Percentiles rank a stretch among this genome's conserved stretches.
These are phyloP conservation scores for Pseudomugil gertrudae DNA, from an alignment of 2,797 vertebrate species.

Conservation along the genomic window DNA sequence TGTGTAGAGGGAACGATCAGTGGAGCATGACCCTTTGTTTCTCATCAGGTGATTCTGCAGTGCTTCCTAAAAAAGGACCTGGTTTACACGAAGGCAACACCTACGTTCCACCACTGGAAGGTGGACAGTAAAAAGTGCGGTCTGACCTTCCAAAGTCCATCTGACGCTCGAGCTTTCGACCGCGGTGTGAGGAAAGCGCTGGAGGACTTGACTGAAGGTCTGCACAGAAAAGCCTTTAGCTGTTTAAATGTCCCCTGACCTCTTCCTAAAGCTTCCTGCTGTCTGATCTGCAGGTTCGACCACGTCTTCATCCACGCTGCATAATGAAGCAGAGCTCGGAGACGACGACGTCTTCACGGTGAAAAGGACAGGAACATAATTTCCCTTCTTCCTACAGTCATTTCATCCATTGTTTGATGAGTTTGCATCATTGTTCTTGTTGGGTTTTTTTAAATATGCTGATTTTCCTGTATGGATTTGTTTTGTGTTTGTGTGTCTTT, in stretches of 20 bases:
- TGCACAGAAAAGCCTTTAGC: not conserved
- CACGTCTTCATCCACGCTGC: slow-evolving; percentile 95
- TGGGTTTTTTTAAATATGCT: too few relatives aligned
- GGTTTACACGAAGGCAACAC: slow-evolving; percentile 96
- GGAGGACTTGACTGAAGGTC: slow-evolving; percentile 96
- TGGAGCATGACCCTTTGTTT: not conserved
- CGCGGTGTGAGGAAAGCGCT: slow-evolving; percentile 94
- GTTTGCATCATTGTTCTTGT: too few relatives aligned
- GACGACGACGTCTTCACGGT: slow-evolving; percentile 98
- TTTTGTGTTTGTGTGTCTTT: too few relatives aligned
- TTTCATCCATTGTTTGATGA: too few relatives aligned
- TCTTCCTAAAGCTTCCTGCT: not conserved
- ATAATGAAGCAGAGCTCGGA: slow-evolving; percentile 94
- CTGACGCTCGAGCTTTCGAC: slow-evolving; percentile 93
- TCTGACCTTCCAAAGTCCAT: slow-evolving; percentile 94
- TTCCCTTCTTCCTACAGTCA: too few relatives aligned
- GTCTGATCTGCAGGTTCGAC: slow-evolving; percentile 86
- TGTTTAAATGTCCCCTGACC: too few relatives aligned
- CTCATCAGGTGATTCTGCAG: slow-evolving; percentile 91
- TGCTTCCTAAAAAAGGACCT: slow-evolving; percentile 96
- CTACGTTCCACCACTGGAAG: slow-evolving; percentile 97
- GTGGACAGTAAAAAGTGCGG: slow-evolving; percentile 96
- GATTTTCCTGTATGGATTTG: too few relatives aligned
- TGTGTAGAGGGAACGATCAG: too few relatives aligned
- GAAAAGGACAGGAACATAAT: slow-evolving; percentile 40